Conservation (phyloP, 2,888 invertebrate genomes). For the Plusia festucae region DNA sequence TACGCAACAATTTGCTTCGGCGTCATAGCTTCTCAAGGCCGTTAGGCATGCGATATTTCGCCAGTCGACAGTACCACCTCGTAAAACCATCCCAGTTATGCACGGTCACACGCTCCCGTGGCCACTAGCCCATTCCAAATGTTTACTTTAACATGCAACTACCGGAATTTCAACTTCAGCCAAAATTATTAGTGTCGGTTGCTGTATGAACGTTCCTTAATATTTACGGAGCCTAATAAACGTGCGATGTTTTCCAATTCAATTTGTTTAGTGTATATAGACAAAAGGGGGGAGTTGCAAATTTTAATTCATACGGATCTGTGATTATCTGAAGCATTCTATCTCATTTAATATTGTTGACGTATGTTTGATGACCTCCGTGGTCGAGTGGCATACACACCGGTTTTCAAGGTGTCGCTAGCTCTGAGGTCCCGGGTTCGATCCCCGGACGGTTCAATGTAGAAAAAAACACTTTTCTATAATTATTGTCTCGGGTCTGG, state of each 20-base stretch:
- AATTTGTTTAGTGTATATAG: not conserved
- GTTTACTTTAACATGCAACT: slow-evolving; percentile 60
- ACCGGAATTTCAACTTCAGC: slow-evolving; percentile 48
- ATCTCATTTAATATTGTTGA: too few relatives aligned
- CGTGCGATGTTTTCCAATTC: not conserved
- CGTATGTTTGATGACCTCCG: too few relatives aligned
- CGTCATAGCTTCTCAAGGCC: slow-evolving; percentile 23
- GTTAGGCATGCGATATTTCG: slow-evolving; percentile 45
- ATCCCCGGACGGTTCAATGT: too few relatives aligned
- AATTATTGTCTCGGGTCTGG: too few relatives aligned
- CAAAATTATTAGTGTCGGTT: slow-evolving; percentile 48
- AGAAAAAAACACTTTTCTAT: too few relatives aligned
- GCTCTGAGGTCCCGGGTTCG: too few relatives aligned
- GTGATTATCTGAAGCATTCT: not conserved
- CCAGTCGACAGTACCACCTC: slow-evolving; percentile 32
- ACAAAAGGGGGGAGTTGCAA: not conserved
- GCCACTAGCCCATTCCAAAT: slow-evolving; percentile 44
- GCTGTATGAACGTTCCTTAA: slow-evolving; percentile 34
- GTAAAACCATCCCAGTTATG: slow-evolving; percentile 58
- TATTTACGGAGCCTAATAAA: slow-evolving; percentile 28
- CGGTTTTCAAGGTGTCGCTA: too few relatives aligned
- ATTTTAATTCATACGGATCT: not conserved
- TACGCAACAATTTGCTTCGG: slow-evolving; percentile 35
- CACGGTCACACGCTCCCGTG: slow-evolving; percentile 58
- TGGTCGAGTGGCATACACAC: too few relatives aligned